Base-by-base conservation (phyloP, 2,113 vertebrate species). In the Ptilorrhoa leucosticta region DNA sequence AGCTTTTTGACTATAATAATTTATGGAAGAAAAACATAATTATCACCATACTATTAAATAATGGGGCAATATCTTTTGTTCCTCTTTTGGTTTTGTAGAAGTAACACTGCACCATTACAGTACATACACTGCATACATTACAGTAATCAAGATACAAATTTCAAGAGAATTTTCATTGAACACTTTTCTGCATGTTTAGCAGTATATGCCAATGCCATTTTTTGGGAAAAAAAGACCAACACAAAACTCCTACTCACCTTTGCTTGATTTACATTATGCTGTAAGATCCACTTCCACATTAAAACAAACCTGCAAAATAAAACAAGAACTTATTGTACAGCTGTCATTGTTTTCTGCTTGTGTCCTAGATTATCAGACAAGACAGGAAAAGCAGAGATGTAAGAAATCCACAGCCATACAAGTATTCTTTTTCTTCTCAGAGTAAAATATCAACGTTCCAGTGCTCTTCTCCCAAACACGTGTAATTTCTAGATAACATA, bases 241-340 rank as follows among this genome's bases (percentile, higher is more conserved):
- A 26, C 8, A 42, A 47, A 92, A 71, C n/a, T 76, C 42, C 33
- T 94, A 96, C 98, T 97, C 93, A 98, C 98, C 97, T 96, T 95
- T 87, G 84, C 84, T 90, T 91, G 96, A 95, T 86, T 94, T 98
- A 97, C 96, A 97, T 97, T 94, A 97, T 80, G 95, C 93, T 97
- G 77, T 14, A 94, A 97, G 88, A 97, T 97, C 94, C 94, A 87
- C 97, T 97, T 97, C 95, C 78, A 96, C 95, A 92, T 90, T 94
- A 97, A 97, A 96, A 95, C 86, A 97, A 96, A 95, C 90, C 98
- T 98, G 95, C 73, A 98, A 98, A 87, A 96, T 44, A 94, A 86
- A 95, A 79, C 18, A 92, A 83, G 56, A 93, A 68, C 11, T 88
- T 87, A 89, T 17, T 94, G 73, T 47, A 83, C 7, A 68, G 39